A percentile compares a stretch with the other conserved stretches of the same genome.
phyloP scores from a whole-genome alignment of 1,140 invertebrate genomes.

The Tetramorium alpestre region DNA sequence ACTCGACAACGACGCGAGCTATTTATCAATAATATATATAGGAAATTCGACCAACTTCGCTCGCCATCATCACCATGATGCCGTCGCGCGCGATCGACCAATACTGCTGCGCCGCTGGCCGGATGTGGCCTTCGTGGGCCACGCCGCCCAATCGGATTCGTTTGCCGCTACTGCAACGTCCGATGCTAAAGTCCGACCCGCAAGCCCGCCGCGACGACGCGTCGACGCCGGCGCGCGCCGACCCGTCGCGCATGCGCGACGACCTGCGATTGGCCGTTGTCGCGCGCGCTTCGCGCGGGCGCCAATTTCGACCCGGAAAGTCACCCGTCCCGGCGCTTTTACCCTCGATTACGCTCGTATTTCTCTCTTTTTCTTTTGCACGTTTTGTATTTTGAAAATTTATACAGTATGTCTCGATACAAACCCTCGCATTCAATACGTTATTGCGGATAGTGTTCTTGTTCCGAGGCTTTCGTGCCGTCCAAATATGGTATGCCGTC shows the following conservation, averaged over 20 bases:
- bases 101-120: constrained; percentile 76
- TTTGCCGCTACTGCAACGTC: constrained; percentile 64
- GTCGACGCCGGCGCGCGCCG: not conserved
- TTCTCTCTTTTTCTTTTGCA: not conserved
- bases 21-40: constrained; percentile 77
- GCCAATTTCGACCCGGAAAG: not conserved
- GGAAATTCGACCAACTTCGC: constrained; percentile 75
- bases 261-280: not conserved
- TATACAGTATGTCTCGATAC: not conserved
- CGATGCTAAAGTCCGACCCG: constrained; percentile 66
- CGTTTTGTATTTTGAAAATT: not conserved
- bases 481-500: constrained; percentile 24
- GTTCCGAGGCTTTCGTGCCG: not conserved
- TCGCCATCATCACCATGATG: constrained; percentile 58
- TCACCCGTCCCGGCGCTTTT: not conserved
- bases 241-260: not conserved
- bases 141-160: constrained; percentile 72
- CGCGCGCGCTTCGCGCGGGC: not conserved
- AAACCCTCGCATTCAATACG: no score
- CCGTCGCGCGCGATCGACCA: constrained; percentile 75
- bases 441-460: not conserved
- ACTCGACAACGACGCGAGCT: constrained; percentile 68
- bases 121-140: constrained; percentile 77
- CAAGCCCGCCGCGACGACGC: constrained; percentile 10
- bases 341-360: not conserved